Base-by-base conservation (phyloP, 2,888 invertebrate species). In the Suillia variegata region DNA sequence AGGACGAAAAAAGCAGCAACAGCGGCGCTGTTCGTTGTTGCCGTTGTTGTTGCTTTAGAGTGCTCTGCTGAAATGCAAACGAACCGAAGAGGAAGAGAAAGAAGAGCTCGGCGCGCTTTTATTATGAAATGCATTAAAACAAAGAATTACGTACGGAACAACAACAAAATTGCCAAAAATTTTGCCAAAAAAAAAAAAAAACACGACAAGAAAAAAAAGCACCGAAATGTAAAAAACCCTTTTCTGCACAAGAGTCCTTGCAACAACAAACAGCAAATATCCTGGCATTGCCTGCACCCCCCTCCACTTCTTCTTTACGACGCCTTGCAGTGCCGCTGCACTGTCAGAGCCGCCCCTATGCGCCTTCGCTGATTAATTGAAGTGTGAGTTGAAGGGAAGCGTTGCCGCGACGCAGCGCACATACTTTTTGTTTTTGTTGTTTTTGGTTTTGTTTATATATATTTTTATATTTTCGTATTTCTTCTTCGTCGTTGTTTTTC, bases 1-100 rank as follows among this genome's bases (percentile, higher is more conserved):
- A 65, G 62, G 66, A 73, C 71, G 62, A 73, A 62, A 71, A 75
- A 59, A 65, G 63, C 64, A 64, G 57, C 59, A 68, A 55, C 42
- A 59, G 13, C 24, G 49, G 22, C 38, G 38, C 15, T 38, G 31
- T 13, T 45, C 18, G 15, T n/a, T n/a, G 18, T 31, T 24, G 51
- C 21, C 21, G 58, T 54, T 54, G 54, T 15, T 54, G 24, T 20
- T 54, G 49, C n/a, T 38, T 54, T 15, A n/a, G n/a, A n/a, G 8
- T 42, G 45, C 22, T n/a, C 18, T 54, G 50, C 21, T 17, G 26
- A 10, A n/a, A 38, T 38, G 38, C 38, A 38, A 38, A 38, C 6
- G n/a, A n/a, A n/a, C n/a, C n/a, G n/a, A n/a, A n/a, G n/a, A n/a
- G n/a, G n/a, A n/a, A 5, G 38, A 38, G 38, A 10, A n/a, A 18